A percentile compares a stretch with the other conserved stretches of the same genome.
Evolutionary conservation across 30 jellyfish, hydroid and myxozoan species (phyloP).

Genomic region (Clytia hemisphaerica): DNA sequence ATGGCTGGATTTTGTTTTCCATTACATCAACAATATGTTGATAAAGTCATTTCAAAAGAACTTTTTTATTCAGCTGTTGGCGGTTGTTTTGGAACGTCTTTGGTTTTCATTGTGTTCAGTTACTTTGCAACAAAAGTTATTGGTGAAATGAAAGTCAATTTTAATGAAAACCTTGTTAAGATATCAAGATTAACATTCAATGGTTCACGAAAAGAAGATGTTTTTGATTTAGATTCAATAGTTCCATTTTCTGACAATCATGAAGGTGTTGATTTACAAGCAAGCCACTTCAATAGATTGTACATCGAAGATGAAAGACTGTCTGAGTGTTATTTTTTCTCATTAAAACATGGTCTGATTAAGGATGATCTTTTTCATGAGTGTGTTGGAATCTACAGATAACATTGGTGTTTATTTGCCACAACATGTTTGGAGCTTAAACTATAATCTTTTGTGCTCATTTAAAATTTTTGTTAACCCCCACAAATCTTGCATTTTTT

Average conservation of each 20-base stretch:
- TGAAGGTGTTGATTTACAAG: background rate
- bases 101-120: constrained; percentile 12
- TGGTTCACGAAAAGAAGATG: constrained; percentile 24
- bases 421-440: too few species aligned
- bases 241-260: constrained; percentile 6
- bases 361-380: constrained; percentile 5
- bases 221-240: background rate
- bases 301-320: background rate
- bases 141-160: constrained; percentile 22
- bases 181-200: constrained; percentile 15
- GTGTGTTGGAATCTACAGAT: too few species aligned
- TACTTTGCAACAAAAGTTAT: constrained; percentile 26
- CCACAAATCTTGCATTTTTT: too few species aligned
- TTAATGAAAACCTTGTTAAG: background rate
- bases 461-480: too few species aligned
- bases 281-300: constrained; percentile 4
- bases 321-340: constrained; percentile 6
- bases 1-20: constrained; percentile 24
- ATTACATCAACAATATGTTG: constrained; percentile 10
- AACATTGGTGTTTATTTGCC: too few species aligned
- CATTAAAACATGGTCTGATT: constrained; percentile 19
- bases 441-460: too few species aligned
- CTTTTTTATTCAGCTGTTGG: background rate
- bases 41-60: background rate
- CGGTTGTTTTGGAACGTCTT: constrained; percentile 17